Percentiles rank a stretch among this genome's conserved stretches.
phyloP scores from a whole-genome alignment of 2,797 vertebrate genomes.

The Peromyscus eremicus region DNA sequence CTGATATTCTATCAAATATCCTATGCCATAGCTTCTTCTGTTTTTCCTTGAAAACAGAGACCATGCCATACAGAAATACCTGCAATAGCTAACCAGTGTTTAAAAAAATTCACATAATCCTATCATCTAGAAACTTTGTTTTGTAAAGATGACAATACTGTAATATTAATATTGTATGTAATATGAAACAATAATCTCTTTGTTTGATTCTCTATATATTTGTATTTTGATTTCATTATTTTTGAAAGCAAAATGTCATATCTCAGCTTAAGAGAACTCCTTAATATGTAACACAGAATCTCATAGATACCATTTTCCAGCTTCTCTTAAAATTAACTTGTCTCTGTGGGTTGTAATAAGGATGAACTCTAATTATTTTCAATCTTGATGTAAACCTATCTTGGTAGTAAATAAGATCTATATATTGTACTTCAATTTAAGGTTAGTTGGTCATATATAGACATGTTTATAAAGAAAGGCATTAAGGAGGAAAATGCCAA shows the following conservation, averaged over 20 bases:
- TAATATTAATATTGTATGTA: no score
- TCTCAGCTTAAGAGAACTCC: background rate
- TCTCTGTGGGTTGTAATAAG: background rate
- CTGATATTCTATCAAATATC: background rate
- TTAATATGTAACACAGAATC: background rate
- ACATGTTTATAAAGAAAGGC: background rate
- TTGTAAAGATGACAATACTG: background rate
- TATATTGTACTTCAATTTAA: background rate
- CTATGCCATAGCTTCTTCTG: background rate
- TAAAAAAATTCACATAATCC: background rate
- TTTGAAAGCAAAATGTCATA: background rate
- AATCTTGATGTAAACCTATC: background rate
- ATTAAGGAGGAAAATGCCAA: background rate
- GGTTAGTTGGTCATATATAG: background rate
- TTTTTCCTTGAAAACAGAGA: background rate
- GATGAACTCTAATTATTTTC: background rate
- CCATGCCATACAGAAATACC: background rate
- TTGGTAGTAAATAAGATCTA: background rate
- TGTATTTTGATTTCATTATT: background rate
- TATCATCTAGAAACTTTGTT: background rate
- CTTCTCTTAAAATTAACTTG: background rate
- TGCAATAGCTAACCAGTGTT: background rate
- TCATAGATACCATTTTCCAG: background rate
- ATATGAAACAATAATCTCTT: no score
- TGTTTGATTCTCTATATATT: background rate